phyloP scores from a whole-genome alignment of 2,797 vertebrate species.

The Eulemur mongoz region DNA sequence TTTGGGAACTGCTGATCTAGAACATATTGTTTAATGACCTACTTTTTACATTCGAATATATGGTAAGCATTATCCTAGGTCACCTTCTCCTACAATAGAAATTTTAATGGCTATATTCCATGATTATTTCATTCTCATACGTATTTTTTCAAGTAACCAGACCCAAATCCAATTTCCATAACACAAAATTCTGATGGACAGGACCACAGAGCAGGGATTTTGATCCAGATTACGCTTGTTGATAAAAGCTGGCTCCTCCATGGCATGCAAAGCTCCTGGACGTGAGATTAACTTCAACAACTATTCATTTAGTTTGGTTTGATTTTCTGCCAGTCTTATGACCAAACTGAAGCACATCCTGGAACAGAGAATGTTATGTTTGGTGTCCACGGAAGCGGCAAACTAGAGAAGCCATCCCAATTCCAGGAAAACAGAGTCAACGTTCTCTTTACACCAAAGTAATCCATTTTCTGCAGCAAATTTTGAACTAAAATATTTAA shows the following conservation, averaged over 20 bases:
- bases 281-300: background rate
- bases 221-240: background rate
- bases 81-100: background rate
- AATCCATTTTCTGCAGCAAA: background rate
- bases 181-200: background rate
- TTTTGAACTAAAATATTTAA: background rate
- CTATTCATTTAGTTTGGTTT: conserved; percentile 34
- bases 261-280: background rate
- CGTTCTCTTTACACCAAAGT: background rate
- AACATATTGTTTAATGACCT: background rate
- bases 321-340: conserved; percentile 35
- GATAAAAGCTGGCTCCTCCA: background rate
- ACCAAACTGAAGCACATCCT: background rate
- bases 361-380: conserved; percentile 45
- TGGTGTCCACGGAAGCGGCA: conserved; percentile 33
- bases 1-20: background rate
- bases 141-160: background rate
- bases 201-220: background rate
- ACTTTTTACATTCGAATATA: background rate
- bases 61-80: background rate
- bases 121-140: background rate
- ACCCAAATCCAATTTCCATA: background rate
- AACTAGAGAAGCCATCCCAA: background rate
- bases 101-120: background rate
- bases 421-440: conserved; percentile 41